Evolutionary conservation across 2,113 vertebrate species (phyloP), one percentile per base, ranked within the genome.

Genomic region (Hippocampus abdominalis): DNA sequence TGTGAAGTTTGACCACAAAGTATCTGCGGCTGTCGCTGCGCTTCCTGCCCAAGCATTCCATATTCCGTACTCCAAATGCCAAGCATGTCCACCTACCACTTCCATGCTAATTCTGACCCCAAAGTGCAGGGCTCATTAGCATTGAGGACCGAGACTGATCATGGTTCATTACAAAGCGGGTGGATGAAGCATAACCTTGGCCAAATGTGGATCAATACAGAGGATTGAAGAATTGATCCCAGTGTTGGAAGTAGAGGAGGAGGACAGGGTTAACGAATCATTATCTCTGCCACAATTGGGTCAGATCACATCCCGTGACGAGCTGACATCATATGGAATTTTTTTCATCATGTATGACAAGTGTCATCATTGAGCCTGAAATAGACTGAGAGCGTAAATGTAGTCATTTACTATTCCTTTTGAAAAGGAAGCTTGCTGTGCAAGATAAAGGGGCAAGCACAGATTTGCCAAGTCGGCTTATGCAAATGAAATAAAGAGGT

Each of bases 301-400:
- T 81, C 78, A 77, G 74, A 82, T 86, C 83, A 72, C 78, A 66
- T 63, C 62, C 66, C 71, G 70, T 40, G 69, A 66, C 44, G 40
- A 70, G 61, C 79, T 79, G 84, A 81, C 56, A 64, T 15, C 20
- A 72, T 71, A 46, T 27, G 72, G 68, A 69, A 84, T 79, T 75
- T 72, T 78, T 78, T 81, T 89, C 75, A 75, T 76, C 81, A 86
- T 81, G 84, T 82, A 75, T 77, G 84, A 81, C 73, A 73, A 74
- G 56, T 72, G 79, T 77, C 76, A 80, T 73, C 27, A 71, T 64
- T 16, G 81, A 56, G 85, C 80, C 84, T 81, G 84, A 89, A 89
- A 88, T 88, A 88, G 87, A 90, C 82, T 78, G 88, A 82, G 85
- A 84, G 74, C 75, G 84, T 88, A 85, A 84, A 84, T 80, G 84